A percentile compares a stretch with the other conserved stretches of the same genome.
Conservation (phyloP, 2,797 vertebrate genomes). For the Siniperca scherzeri region DNA sequence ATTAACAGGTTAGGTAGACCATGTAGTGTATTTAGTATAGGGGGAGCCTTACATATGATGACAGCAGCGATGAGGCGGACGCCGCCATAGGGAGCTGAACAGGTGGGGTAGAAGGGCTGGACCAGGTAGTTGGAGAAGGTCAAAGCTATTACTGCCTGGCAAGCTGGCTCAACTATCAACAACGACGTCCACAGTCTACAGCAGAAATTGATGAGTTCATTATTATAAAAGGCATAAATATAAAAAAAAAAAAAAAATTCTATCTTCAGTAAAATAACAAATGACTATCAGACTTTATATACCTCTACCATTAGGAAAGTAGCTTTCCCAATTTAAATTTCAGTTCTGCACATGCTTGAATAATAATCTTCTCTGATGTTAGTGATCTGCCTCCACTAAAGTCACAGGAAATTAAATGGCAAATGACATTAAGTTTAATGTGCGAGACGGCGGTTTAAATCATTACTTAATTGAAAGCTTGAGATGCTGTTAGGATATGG, state of each 20-base stretch:
- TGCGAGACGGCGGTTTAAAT: background rate
- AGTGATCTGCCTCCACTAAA: background rate
- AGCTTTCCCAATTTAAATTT: background rate
- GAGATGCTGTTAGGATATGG: background rate
- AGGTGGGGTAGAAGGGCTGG: conserved; percentile 87
- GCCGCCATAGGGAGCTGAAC: conserved; percentile 79
- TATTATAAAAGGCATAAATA: background rate
- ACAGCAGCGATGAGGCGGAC: conserved; percentile 86
- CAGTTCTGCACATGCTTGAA: background rate
- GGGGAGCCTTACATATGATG: conserved; percentile 84
- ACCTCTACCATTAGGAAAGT: background rate
- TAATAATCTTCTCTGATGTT: background rate
- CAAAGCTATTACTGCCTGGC: conserved; percentile 89
- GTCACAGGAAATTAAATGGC: no score
- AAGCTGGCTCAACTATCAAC: conserved; percentile 88
- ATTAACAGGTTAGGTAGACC: background rate
- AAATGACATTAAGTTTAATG: background rate
- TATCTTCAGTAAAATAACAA: background rate
- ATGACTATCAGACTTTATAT: background rate
- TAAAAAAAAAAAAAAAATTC: background rate
- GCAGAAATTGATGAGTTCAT: background rate
- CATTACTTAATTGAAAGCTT: background rate
- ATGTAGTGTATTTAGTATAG: background rate
- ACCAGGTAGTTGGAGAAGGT: conserved; percentile 88
- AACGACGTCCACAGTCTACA: conserved; percentile 87